Percentiles rank a stretch among this genome's conserved stretches.
phyloP scores from a whole-genome alignment of 1,140 invertebrate genomes.

The Drosophila bifasciata region DNA sequence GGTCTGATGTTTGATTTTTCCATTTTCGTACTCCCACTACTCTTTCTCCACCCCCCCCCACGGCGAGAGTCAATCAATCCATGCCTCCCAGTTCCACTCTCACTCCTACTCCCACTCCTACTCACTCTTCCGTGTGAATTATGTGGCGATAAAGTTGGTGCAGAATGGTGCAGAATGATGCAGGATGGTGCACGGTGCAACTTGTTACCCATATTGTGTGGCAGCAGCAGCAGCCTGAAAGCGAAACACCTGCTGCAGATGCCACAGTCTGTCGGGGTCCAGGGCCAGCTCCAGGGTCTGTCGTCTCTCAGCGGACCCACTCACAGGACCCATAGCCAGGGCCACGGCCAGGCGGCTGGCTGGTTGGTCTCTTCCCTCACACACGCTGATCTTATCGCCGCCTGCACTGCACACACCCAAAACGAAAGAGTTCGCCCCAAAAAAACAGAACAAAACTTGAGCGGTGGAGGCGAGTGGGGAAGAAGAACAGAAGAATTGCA shows the following conservation, averaged over 20 bases:
- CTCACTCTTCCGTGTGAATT: conserved; percentile 63
- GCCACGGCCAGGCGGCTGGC: too few relatives aligned
- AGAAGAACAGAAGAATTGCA: conserved; percentile 28
- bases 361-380: conserved; percentile 16
- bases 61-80: conserved; percentile 54
- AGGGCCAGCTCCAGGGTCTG: too few relatives aligned
- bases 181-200: conserved; percentile 73
- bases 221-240: conserved; percentile 57
- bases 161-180: too few relatives aligned
- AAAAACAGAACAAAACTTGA: conserved; percentile 18
- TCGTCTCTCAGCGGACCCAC: too few relatives aligned
- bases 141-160: conserved; percentile 74
- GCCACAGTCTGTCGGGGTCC: conserved; percentile 44
- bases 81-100: conserved; percentile 33
- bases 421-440: conserved; percentile 65
- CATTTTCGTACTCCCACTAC: conserved; percentile 50
- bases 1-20: conserved; percentile 51
- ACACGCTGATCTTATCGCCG: conserved; percentile 73
- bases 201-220: conserved; percentile 78
- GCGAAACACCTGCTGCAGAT: conserved; percentile 79
- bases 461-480: conserved; percentile 1
- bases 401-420: conserved; percentile 64
- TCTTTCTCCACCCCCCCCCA: not conserved
- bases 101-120: conserved; percentile 13
- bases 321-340: too few relatives aligned